A percentile compares a stretch with the other conserved stretches of the same genome.
These are phyloP conservation scores for Poeciliopsis paucimaculata DNA, from an alignment of 2,797 vertebrate species.

Conservation along the genomic window DNA sequence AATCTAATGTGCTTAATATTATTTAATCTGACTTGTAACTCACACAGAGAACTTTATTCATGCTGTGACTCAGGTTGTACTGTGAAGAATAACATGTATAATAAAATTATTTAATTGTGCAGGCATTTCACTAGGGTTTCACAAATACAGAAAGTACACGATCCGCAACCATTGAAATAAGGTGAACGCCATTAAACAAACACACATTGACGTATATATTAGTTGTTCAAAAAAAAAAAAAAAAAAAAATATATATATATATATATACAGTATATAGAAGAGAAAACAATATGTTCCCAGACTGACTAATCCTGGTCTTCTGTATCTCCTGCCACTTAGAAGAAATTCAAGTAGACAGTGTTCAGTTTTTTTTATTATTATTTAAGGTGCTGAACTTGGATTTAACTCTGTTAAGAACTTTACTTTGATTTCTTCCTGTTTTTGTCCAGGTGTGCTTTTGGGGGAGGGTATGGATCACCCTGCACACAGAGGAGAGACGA, in stretches of 20 bases:
- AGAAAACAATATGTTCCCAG: background rate
- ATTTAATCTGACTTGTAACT: background rate
- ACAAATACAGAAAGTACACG: background rate
- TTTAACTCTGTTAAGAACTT: slow-evolving; percentile 1
- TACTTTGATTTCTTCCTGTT: slow-evolving; percentile 41
- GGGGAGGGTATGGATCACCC: slow-evolving; percentile 87
- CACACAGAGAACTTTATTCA: background rate
- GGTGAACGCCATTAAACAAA: background rate
- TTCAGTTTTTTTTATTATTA: background rate
- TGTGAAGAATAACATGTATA: background rate
- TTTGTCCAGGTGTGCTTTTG: slow-evolving; percentile 77
- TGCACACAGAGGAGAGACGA: slow-evolving; percentile 87
- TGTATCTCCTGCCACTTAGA: background rate
- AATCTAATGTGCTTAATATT: background rate
- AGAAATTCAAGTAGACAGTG: background rate
- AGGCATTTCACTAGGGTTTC: background rate
- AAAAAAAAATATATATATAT: too few relatives aligned
- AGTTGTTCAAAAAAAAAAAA: background rate
- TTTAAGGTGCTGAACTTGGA: background rate
- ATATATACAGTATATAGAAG: background rate
- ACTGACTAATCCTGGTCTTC: background rate
- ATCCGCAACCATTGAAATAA: background rate
- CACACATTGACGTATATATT: background rate
- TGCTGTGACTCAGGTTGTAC: background rate
- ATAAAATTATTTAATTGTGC: background rate